A percentile compares a stretch with the other conserved stretches of the same genome.
Evolutionary conservation across 1,140 invertebrate genomes (phyloP).

Genomic region (Eueides isabella): DNA sequence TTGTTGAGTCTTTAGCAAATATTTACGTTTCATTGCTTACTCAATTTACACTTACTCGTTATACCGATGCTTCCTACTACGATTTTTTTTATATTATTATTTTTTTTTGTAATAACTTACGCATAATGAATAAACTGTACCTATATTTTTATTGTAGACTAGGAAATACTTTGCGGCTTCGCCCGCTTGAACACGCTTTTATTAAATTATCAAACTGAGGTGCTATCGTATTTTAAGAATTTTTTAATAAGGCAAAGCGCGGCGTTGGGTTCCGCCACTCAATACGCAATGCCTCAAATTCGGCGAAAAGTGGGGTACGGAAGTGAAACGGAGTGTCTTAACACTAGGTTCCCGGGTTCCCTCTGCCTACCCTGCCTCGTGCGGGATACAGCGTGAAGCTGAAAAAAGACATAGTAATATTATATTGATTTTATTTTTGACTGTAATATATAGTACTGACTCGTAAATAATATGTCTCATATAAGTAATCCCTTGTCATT

Average conservation of each 20-base stretch:
- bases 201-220: no score
- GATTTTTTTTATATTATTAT: slow-evolving; percentile 10
- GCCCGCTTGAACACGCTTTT: no score
- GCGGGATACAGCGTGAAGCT: no score
- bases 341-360: no score
- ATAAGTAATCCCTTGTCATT: slow-evolving; percentile 50
- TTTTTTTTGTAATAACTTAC: not conserved
- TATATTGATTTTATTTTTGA: not conserved
- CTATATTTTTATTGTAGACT: not conserved
- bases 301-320: no score
- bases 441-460: slow-evolving; percentile 26
- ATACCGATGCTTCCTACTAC: slow-evolving; percentile 33
- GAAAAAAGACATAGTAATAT: not conserved
- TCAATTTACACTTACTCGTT: slow-evolving; percentile 35
- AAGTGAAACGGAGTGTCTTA: no score
- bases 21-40: slow-evolving; percentile 50
- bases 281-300: no score
- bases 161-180: not conserved
- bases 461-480: slow-evolving; percentile 50
- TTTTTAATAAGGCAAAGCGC: no score
- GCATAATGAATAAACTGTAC: not conserved
- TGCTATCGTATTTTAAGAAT: no score
- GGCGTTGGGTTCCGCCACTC: no score
- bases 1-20: slow-evolving; percentile 38
- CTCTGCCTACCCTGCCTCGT: no score